These are phyloP conservation scores for Drosophila nr. perissopoda DNA, from an alignment of 2,888 invertebrate genomes.

Conservation along the genomic window DNA sequence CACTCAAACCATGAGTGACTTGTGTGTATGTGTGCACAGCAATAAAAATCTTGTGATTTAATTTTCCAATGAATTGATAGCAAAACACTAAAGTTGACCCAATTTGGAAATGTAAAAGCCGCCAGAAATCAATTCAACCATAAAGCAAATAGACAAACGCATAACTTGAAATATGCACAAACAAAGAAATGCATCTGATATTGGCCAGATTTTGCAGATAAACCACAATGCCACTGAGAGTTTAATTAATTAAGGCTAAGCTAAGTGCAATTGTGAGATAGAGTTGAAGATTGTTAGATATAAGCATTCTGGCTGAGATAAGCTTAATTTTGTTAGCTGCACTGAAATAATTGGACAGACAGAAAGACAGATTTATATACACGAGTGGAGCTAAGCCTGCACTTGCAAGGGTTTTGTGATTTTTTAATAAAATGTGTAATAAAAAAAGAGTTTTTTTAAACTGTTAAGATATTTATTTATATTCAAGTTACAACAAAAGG, in stretches of 20 bases:
- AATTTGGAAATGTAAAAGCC: slow-evolving; percentile 36
- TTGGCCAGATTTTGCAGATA: slow-evolving; percentile 51
- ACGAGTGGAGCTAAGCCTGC: background rate
- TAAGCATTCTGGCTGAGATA: slow-evolving; percentile 23
- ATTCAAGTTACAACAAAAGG: background rate
- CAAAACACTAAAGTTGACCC: slow-evolving; percentile 33
- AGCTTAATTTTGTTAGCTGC: slow-evolving; percentile 34
- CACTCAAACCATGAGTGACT: slow-evolving; percentile 16
- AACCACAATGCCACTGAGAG: slow-evolving; percentile 47
- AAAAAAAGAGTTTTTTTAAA: background rate
- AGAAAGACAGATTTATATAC: background rate
- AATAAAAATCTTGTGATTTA: slow-evolving; percentile 44
- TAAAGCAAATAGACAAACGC: slow-evolving; percentile 38
- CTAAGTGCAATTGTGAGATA: background rate
- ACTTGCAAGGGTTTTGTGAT: background rate
- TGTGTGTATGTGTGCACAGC: slow-evolving; percentile 32
- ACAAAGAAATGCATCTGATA: background rate
- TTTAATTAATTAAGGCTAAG: slow-evolving; percentile 53
- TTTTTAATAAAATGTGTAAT: background rate
- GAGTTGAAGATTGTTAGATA: background rate
- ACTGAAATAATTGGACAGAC: slow-evolving; percentile 21
- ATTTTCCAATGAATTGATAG: slow-evolving; percentile 48
- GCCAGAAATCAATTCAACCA: slow-evolving; percentile 66
- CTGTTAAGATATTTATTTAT: background rate
- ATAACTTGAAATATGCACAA: slow-evolving; percentile 2